phyloP scores from a whole-genome alignment of 2,113 vertebrate species.

The Polypterus senegalus region DNA sequence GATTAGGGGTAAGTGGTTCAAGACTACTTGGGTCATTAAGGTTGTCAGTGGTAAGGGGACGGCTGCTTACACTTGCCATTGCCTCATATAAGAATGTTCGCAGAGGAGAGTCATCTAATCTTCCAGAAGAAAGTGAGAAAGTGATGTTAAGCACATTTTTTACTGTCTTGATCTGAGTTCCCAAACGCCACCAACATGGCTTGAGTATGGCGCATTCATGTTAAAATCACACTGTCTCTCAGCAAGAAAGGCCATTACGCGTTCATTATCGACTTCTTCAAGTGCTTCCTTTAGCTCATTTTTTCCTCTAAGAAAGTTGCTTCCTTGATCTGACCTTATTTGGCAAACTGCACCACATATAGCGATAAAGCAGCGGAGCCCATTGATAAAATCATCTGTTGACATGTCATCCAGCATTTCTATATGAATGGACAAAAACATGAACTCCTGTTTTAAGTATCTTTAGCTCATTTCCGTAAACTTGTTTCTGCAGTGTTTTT shows the following conservation, averaged over 20 bases:
- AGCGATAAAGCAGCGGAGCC: slow-evolving; percentile 10
- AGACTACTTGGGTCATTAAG: slow-evolving; percentile 12
- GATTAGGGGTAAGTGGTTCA: slow-evolving; percentile 9
- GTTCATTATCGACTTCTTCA: background rate
- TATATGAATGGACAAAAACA: slow-evolving; percentile 6
- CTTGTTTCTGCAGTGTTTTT: slow-evolving; percentile 3
- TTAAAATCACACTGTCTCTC: slow-evolving; percentile 11
- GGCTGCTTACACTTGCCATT: slow-evolving; percentile 10
- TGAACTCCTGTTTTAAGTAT: background rate
- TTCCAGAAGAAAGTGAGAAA: slow-evolving; percentile 1
- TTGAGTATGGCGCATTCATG: slow-evolving; percentile 15
- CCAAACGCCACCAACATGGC: slow-evolving; percentile 8
- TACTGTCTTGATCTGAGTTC: slow-evolving; percentile 15
- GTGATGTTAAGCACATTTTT: slow-evolving; percentile 1
- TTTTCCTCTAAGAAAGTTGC: slow-evolving; percentile 15
- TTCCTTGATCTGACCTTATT: slow-evolving; percentile 7
- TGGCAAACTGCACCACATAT: slow-evolving; percentile 8
- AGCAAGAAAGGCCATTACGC: background rate
- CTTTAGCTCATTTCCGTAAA: slow-evolving; percentile 2
- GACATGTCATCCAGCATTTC: slow-evolving; percentile 21
- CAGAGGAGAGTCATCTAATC: slow-evolving; percentile 11
- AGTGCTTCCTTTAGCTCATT: slow-evolving; percentile 13
- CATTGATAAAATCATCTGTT: slow-evolving; percentile 17
- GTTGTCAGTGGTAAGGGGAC: slow-evolving; percentile 9
- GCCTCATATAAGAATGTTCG: slow-evolving; percentile 8